Evolutionary conservation across 1,140 invertebrate genomes (phyloP).

Genomic region (Teleopsis dalmanni): DNA sequence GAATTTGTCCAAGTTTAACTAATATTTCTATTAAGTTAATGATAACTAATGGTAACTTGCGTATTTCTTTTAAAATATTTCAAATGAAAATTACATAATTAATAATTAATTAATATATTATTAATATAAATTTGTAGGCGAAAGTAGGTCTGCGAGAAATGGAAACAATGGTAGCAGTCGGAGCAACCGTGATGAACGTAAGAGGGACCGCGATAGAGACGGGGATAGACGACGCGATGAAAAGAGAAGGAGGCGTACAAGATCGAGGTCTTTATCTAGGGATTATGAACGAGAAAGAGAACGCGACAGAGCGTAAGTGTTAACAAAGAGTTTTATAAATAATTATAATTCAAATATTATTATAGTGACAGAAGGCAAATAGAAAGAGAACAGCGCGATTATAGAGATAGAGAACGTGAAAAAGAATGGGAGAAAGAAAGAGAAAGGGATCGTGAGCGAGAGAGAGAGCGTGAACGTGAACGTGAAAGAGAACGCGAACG

Average conservation of each 20-base stretch:
- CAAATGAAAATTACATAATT: slow-evolving; percentile 53
- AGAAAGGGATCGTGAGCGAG: slow-evolving; percentile 42
- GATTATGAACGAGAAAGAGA: slow-evolving; percentile 31
- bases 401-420: slow-evolving; percentile 31
- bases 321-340: too few species aligned
- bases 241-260: too few species aligned
- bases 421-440: slow-evolving; percentile 25
- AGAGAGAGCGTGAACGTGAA: slow-evolving; percentile 21
- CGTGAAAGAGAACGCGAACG: slow-evolving; percentile 38
- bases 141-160: slow-evolving; percentile 46
- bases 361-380: too few species aligned
- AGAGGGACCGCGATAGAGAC: slow-evolving; percentile 36
- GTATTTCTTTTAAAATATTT: slow-evolving; percentile 25
- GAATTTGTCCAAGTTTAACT: slow-evolving; percentile 1
- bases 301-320: slow-evolving; percentile 39
- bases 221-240: slow-evolving; percentile 36
- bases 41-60: not conserved
- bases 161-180: slow-evolving; percentile 47
- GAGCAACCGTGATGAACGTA: slow-evolving; percentile 38
- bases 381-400: too few species aligned
- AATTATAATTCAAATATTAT: too few species aligned
- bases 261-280: slow-evolving; percentile 40
- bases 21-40: not conserved
- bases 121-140: slow-evolving; percentile 46
- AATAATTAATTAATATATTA: too few species aligned